A percentile compares a stretch with the other conserved stretches of the same genome.
phyloP scores from a whole-genome alignment of 2,113 vertebrate species.

The Dicrurus megarhynchus region DNA sequence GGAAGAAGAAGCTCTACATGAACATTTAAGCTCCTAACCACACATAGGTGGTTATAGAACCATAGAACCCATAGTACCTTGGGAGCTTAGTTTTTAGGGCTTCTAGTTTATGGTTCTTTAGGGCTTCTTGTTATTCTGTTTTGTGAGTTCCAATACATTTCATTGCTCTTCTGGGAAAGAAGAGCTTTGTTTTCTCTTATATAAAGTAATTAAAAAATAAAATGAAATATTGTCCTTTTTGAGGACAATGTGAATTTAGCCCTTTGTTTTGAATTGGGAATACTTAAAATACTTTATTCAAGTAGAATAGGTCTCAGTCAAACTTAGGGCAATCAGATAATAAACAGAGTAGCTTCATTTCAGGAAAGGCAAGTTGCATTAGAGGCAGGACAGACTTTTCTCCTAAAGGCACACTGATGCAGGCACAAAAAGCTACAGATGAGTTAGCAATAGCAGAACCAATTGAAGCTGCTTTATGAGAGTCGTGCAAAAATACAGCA shows the following conservation, averaged over 20 bases:
- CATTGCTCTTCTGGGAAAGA: neutral
- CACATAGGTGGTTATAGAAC: neutral
- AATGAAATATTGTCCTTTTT: neutral
- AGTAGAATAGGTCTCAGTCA: neutral
- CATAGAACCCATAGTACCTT: neutral
- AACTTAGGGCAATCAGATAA: neutral
- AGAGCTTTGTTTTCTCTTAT: neutral
- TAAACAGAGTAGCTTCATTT: neutral
- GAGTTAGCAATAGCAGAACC: neutral
- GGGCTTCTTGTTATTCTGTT: neutral
- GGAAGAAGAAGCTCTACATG: neutral
- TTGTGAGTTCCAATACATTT: rapidly evolving
- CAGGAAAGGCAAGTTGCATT: neutral
- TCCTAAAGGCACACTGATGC: neutral
- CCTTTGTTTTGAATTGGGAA: neutral
- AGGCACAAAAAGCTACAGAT: neutral
- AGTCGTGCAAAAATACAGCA: neutral
- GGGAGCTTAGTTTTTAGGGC: neutral
- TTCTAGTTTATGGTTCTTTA: neutral
- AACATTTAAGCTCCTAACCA: neutral
- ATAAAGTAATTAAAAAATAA: neutral
- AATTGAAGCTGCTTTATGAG: neutral
- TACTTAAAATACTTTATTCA: neutral
- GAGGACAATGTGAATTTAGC: neutral
- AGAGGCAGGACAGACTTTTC: neutral